A percentile compares a stretch with the other conserved stretches of the same genome.
Evolutionary conservation across 2,888 invertebrate species (phyloP).

Genomic region (Oscheius onirici): DNA sequence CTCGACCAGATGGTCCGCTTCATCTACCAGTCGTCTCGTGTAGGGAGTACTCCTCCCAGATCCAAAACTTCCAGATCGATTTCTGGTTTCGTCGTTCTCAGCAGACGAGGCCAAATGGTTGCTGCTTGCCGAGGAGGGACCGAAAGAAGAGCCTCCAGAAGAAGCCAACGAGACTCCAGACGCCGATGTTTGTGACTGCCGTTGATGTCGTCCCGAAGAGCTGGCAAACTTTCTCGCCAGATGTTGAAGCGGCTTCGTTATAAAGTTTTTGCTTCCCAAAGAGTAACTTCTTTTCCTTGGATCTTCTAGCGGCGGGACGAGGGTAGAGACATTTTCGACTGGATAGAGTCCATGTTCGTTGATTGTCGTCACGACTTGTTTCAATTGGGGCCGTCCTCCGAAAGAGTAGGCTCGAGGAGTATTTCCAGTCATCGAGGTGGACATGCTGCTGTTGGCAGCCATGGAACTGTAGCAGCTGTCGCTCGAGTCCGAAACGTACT

Average conservation of each 20-base stretch:
- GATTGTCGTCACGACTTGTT: slow-evolving; percentile 20
- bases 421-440: slow-evolving; percentile 13
- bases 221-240: slow-evolving; percentile 18
- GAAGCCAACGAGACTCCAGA: slow-evolving; percentile 28
- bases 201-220: slow-evolving; percentile 18
- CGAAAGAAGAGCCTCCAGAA: slow-evolving; percentile 31
- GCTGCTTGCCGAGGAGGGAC: slow-evolving; percentile 33
- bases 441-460: slow-evolving; percentile 36
- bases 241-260: slow-evolving; percentile 25
- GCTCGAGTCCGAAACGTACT: slow-evolving; percentile 50
- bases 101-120: slow-evolving; percentile 29
- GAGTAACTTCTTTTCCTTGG: slow-evolving; percentile 62
- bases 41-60: slow-evolving; percentile 37
- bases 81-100: slow-evolving; percentile 18
- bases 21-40: background rate
- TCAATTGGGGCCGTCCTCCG: slow-evolving; percentile 36
- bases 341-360: slow-evolving; percentile 1
- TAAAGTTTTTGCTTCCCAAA: slow-evolving; percentile 52
- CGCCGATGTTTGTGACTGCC: slow-evolving; percentile 33
- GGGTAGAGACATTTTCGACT: slow-evolving; percentile 15
- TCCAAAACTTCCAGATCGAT: slow-evolving; percentile 36
- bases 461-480: slow-evolving; percentile 62
- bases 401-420: slow-evolving; percentile 45
- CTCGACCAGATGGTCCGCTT: slow-evolving; percentile 24
- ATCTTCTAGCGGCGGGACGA: slow-evolving; percentile 50